phyloP scores from a whole-genome alignment of 2,888 invertebrate genomes.

The Athalia rosae region DNA sequence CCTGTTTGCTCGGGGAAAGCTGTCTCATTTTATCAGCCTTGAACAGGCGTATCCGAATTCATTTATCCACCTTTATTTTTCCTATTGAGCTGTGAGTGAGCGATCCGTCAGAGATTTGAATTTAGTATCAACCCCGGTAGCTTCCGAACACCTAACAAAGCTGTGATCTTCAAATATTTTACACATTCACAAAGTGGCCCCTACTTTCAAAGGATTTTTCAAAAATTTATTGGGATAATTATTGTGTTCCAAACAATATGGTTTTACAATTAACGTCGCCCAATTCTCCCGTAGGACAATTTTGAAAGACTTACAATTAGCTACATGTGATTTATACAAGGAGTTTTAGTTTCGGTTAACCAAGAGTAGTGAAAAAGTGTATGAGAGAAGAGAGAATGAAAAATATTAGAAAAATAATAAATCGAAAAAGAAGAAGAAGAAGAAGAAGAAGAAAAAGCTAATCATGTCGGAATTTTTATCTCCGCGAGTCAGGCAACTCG shows the following conservation, averaged over 20 bases:
- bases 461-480: constrained; percentile 41
- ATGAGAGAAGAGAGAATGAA: too few relatives aligned
- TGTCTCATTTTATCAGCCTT: not conserved
- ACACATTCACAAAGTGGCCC: too few relatives aligned
- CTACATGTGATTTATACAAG: not conserved
- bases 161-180: too few relatives aligned
- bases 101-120: constrained; percentile 23
- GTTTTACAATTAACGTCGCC: not conserved
- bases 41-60: constrained; percentile 4
- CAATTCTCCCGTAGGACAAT: not conserved
- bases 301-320: constrained; percentile 3
- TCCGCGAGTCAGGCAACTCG: constrained; percentile 30
- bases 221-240: too few relatives aligned
- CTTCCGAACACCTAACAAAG: too few relatives aligned
- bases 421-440: too few relatives aligned
- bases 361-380: not conserved
- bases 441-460: constrained; percentile 17
- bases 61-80: not conserved
- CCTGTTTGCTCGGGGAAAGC: not conserved
- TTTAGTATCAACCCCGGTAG: not conserved
- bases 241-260: too few relatives aligned
- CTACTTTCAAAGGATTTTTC: too few relatives aligned
- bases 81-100: not conserved
- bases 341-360: constrained; percentile 17
- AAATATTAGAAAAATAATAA: too few relatives aligned